Conservation (phyloP, 2,797 vertebrate genomes). For the Acanthornis magna region DNA sequence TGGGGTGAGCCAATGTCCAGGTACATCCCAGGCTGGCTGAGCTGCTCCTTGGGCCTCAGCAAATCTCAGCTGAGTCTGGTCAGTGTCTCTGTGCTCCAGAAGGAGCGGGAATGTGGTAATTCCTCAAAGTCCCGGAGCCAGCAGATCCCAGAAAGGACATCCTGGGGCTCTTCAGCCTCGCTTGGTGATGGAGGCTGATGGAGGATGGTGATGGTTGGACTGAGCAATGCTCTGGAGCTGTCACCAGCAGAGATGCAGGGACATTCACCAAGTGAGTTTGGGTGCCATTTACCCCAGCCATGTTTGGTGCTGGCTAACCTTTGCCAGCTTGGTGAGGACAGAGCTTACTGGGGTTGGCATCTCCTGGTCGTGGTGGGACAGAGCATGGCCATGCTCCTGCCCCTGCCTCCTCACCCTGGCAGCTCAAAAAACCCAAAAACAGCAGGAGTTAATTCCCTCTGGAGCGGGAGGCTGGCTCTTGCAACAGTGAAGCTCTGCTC, state of each 20-base stretch:
- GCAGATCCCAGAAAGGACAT: neutral
- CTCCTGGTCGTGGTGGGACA: neutral
- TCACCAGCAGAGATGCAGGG: neutral
- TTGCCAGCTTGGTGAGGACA: neutral
- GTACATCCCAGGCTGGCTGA: neutral
- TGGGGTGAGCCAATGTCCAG: fast-evolving
- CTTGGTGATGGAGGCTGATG: neutral
- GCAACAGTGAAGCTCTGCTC: neutral
- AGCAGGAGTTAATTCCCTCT: neutral
- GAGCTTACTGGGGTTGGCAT: neutral
- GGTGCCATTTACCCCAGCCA: neutral
- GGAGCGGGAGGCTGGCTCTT: neutral
- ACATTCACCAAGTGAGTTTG: neutral
- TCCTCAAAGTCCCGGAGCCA: neutral
- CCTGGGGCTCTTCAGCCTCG: neutral
- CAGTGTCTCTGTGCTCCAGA: neutral
- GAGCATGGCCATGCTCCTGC: neutral
- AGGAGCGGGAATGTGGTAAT: neutral
- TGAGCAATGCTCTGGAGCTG: neutral
- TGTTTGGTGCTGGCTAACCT: neutral
- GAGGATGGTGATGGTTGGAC: neutral
- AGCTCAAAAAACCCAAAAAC: neutral
- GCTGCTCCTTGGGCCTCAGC: neutral
- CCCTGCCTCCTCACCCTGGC: neutral
- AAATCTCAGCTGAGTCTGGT: fast-evolving